Base-by-base conservation (phyloP, 2,113 vertebrate species). In the Chloropsis hardwickii region DNA sequence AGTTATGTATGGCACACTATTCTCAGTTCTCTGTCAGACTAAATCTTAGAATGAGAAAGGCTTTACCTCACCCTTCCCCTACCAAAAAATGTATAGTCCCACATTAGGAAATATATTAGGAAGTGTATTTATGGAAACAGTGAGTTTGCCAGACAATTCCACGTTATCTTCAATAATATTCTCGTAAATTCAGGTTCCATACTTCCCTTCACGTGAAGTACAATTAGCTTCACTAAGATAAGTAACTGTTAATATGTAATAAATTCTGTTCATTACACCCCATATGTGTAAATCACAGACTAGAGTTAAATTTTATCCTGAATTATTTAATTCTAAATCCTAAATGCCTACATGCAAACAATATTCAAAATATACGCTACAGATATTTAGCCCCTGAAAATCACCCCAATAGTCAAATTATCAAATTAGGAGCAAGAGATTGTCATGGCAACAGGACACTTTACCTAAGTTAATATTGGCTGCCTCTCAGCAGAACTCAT, bases 401-500 rank as follows among this genome's bases (percentile, higher is more conserved):
- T 65, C 42, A 87, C 22, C 22, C 45, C 50, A 69, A 23, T 14
- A 88, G 35, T 21, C 12, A 79, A 92, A 86, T 80, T 42, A 86
- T 14, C 66, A 83, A 80, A 92, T 92, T 72, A 80, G 39, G 62
- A 77, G 39, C 76, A 88, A 73, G 29, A 86, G 23, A 82, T 88
- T 35, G 84, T 23, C 39, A 73, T 25, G 50, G 53, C 7, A 86
- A 79, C 54, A 90, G 51, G 27, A 27, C 45, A 45, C 12, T 86
- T 87, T 65, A 82, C 66, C 44, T 71, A 37, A 61, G 25, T 72
- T 61, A 90, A 61, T 39, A 18, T 11, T 69, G 12, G 37, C 45
- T 92, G 54, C 37, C 45, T 93, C 74, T 88, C 57, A 82, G 85
- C 66, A 88, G 79, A 92, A 79, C 44, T 88, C 85, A 86, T 92